Percentiles rank a stretch among this genome's conserved stretches.
Conservation (phyloP, 1,140 invertebrate genomes). For the Drosophila cardini region DNA sequence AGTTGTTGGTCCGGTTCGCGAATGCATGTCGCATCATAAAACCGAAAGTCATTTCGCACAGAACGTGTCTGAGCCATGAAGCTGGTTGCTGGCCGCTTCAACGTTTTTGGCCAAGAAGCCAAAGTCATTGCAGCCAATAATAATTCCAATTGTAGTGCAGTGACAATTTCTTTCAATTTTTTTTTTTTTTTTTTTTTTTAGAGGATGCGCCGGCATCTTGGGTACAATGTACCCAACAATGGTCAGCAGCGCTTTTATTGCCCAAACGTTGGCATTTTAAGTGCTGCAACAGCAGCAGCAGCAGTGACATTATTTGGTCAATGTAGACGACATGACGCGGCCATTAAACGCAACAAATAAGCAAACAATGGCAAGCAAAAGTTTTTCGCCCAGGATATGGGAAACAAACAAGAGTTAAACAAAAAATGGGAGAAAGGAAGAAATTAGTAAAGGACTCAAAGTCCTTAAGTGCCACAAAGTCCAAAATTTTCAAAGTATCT, state of each 20-base stretch:
- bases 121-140: conserved; percentile 83
- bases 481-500: conserved; percentile 3
- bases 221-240: conserved; percentile 83
- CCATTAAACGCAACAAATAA: conserved; percentile 83
- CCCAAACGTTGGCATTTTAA: conserved; percentile 73
- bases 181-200: conserved; percentile 14
- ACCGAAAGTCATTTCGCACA: conserved; percentile 82
- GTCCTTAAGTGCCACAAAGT: conserved; percentile 31
- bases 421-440: conserved; percentile 12
- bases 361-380: conserved; percentile 69
- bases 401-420: conserved; percentile 33
- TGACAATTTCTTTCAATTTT: conserved; percentile 70
- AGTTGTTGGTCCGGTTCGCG: conserved; percentile 48
- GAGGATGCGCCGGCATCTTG: conserved; percentile 60
- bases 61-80: conserved; percentile 65
- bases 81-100: conserved; percentile 6
- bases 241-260: conserved; percentile 78
- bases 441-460: conserved; percentile 69
- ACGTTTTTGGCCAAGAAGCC: conserved; percentile 71
- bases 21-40: conserved; percentile 83
- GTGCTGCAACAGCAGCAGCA: conserved; percentile 58
- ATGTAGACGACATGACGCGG: conserved; percentile 83
- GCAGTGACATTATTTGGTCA: conserved; percentile 82
- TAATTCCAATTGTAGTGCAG: conserved; percentile 83
- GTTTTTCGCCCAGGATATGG: conserved; percentile 11